Evolutionary conservation across 2,888 invertebrate genomes (phyloP), one percentile per base, ranked within the genome.

Genomic region (Drosophila melanosoma): DNA sequence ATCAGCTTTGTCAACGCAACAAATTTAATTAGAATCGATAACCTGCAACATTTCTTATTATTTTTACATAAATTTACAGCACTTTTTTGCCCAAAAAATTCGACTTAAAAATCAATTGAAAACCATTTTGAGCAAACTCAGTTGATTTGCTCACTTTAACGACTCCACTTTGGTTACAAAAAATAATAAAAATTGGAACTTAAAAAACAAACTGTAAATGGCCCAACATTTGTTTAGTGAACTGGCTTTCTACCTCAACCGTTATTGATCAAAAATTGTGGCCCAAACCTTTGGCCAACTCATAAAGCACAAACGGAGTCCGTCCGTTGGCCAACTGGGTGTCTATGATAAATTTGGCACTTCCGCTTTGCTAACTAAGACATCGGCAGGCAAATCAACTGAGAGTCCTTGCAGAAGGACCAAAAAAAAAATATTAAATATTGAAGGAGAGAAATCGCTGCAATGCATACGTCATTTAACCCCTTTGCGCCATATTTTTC

Each of bases 391-490:
- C 82, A 89, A 87, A 82, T 83, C 65, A 69, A 60, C 56, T 52
- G 53, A 56, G 57, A 32, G 45, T 42, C 49, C 40, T 29, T 32
- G 10, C 26, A 51, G 2, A 26, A 45, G 38, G 20, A 36, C 3
- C 12, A 23, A 35, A 48, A 42, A 15, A 15, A 23, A 72, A 65
- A 67, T 67, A 40, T 2, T 23, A 45, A 15, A 45, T 23, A 45
- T 23, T 45, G 7, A 15, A 23, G 20, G 58, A 89, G 89, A 86
- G 72, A 84, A 89, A 85, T 85, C 61, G 82, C 75, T 70, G 87
- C 88, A 89, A 86, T 89, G 89, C 85, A 86, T 89, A 89, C 89
- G 85, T 87, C 85, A 89, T 86, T 86, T 86, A 86, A 89, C 85
- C 85, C 89, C 89, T 86, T 86, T 86, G 82, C 83, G 85, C 85